A percentile compares a stretch with the other conserved stretches of the same genome.
phyloP scores from a whole-genome alignment of 2,888 invertebrate genomes.

The Omphaloscelis lunosa region DNA sequence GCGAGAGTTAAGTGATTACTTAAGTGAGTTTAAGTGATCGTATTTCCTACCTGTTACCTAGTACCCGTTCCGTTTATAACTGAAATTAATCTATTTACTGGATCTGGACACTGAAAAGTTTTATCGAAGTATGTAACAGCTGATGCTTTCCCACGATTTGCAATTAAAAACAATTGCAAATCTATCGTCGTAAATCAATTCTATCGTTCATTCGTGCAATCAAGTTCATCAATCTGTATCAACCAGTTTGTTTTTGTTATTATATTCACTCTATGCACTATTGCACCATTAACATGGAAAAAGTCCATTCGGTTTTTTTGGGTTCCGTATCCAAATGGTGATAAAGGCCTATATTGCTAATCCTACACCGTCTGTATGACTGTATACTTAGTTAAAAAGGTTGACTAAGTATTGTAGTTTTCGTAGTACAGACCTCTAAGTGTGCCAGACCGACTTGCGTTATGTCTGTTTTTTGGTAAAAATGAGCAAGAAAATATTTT shows the following conservation, averaged over 20 bases:
- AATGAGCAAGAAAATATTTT: neutral
- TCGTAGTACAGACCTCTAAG: neutral
- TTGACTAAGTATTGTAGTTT: neutral
- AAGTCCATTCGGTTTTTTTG: neutral
- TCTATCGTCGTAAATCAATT: no score
- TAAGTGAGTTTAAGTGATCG: neutral
- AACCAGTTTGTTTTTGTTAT: neutral
- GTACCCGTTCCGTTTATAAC: neutral
- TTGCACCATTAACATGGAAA: neutral
- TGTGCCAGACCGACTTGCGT: neutral
- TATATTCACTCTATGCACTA: neutral
- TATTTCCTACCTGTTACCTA: conserved; percentile 1
- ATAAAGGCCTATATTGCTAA: neutral
- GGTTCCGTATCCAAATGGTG: neutral
- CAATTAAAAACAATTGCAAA: no score
- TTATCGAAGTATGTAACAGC: neutral
- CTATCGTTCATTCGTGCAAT: neutral
- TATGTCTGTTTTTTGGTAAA: neutral
- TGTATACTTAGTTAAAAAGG: neutral
- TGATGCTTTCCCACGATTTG: neutral
- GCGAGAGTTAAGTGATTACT: conserved; percentile 20
- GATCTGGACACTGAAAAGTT: neutral
- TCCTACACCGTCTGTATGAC: neutral
- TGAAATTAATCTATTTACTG: neutral
- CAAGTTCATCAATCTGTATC: conserved; percentile 3